phyloP scores from a whole-genome alignment of 2,797 vertebrate species.

The Amblyraja radiata region DNA sequence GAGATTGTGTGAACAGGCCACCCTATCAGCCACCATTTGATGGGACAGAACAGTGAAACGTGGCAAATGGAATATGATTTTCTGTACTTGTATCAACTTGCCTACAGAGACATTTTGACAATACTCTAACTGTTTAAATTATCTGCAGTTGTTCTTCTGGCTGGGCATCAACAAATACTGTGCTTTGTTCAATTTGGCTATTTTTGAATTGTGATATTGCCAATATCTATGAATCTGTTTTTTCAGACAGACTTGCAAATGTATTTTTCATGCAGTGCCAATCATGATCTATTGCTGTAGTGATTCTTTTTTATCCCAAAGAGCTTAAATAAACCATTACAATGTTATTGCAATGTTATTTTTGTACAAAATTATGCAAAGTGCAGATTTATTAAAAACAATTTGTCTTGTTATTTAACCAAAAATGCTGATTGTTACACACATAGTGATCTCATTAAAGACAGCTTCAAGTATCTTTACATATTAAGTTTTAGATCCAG shows the following conservation, averaged over 20 bases:
- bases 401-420: neutral
- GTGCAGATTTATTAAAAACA: neutral
- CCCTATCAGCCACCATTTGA: neutral
- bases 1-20: neutral
- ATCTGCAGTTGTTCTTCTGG: neutral
- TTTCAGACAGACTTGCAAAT: neutral
- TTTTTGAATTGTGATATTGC: slow-evolving; percentile 1
- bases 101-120: neutral
- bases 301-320: neutral
- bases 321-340: neutral
- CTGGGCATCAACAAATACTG: neutral
- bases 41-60: neutral
- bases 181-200: slow-evolving; percentile 19
- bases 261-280: neutral
- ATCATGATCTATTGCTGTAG: neutral
- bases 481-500: neutral
- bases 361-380: neutral
- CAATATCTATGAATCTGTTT: slow-evolving; percentile 10
- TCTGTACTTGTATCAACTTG: slow-evolving; percentile 1
- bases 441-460: neutral
- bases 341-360: too few relatives aligned
- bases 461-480: neutral
- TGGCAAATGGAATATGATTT: neutral
- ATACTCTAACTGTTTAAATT: neutral
- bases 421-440: neutral